Base-by-base conservation (phyloP, 2,113 vertebrate species). In the Stigmatopora argus region DNA sequence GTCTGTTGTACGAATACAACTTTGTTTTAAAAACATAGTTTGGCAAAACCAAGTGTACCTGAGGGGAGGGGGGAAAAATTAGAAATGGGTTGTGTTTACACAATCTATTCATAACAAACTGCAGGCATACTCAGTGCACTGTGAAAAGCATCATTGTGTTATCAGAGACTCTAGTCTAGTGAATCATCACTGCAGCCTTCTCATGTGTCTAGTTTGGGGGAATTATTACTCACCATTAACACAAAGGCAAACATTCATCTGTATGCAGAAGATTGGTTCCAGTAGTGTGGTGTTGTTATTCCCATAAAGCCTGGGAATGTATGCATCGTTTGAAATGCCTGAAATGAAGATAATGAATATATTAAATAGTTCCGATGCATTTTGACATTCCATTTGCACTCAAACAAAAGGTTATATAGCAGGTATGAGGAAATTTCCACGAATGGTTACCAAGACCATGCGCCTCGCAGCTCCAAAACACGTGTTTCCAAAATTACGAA, bases 161-260 rank as follows among this genome's bases (percentile, higher is more conserved):
- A 31, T 86, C 85, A 85, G 85, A 83, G 85, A 86, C 85, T 85
- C 85, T 86, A 86, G 85, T 85, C 85, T 80, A 19, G 46, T 71
- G 71, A 64, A 71, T 86, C 85, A 86, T 86, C 83, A 85, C 47
- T 35, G 64, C 1, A 67, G 74, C 72, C 1, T 6, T 34, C 1
- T 0, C 8, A 10, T 11, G 8, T 44, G 9, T 46, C 10, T 0
- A 1, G 31, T 3, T 31, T 11, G 0, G 2, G 31, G 14, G 0
- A 45, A 9, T 0, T 7, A 5, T 44, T 21, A 67, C 71, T 77
- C 46, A 83, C 78, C 65, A 1, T 60, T 15, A 60, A 55, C 4
- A 14, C 14, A 26, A 11, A 12, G 5, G 51, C 51, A 48, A 4
- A 4, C 46, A 53, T 53, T 13, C 21, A n/a, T 52, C 18, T 19